A percentile compares a stretch with the other conserved stretches of the same genome.
phyloP scores from a whole-genome alignment of 2,113 vertebrate genomes.

The Chauna torquata region DNA sequence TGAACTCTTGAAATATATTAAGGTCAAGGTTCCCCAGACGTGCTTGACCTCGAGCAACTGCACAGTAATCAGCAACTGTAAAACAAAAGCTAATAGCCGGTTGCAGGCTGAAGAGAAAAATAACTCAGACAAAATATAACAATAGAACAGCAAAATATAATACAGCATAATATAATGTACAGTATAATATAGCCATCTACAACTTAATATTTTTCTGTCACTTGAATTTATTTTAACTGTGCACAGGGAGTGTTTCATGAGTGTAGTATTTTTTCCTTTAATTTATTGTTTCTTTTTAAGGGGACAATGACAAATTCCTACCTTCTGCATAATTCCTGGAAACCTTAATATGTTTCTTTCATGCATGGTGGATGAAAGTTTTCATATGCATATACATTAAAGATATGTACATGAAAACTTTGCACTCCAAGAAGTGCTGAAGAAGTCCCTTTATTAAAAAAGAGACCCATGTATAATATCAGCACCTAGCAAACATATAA shows the following conservation, averaged over 20 bases:
- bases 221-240: not conserved
- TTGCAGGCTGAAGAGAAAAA: not conserved
- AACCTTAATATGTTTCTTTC: not conserved
- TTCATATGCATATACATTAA: not conserved
- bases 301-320: not conserved
- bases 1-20: not conserved
- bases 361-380: not conserved
- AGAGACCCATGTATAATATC: not conserved
- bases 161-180: not conserved
- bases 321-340: not conserved
- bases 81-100: not conserved
- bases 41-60: not conserved
- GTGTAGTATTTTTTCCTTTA: not conserved
- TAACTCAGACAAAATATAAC: not conserved
- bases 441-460: not conserved
- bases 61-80: not conserved
- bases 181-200: not conserved
- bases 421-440: not conserved
- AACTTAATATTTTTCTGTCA: not conserved
- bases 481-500: not conserved
- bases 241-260: not conserved
- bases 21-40: accelerated
- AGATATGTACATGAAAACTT: not conserved
- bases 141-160: not conserved
- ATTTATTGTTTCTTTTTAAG: not conserved